These are phyloP conservation scores for Pycnonotus jocosus DNA, from an alignment of 2,113 vertebrate genomes.

Conservation along the genomic window DNA sequence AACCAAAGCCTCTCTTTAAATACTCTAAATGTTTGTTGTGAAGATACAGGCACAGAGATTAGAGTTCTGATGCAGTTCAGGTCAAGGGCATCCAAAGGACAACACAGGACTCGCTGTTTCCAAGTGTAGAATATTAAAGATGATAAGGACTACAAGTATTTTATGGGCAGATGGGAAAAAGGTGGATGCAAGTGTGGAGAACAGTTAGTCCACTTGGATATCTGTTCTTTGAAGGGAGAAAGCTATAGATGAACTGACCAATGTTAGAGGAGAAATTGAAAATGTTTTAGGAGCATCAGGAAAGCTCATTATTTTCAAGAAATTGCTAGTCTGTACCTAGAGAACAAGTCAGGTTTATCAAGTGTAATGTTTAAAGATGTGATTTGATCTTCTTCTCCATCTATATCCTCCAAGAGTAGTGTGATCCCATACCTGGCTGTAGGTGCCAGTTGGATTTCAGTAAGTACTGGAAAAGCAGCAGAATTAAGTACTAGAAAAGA, in stretches of 20 bases:
- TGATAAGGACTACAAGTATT: background rate
- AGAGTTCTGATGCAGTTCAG: background rate
- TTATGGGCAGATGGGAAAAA: background rate
- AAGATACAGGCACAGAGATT: background rate
- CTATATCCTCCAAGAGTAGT: background rate
- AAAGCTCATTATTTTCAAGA: background rate
- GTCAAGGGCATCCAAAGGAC: background rate
- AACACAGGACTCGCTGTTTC: background rate
- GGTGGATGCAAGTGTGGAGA: background rate
- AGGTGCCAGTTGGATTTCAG: background rate
- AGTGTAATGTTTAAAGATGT: background rate
- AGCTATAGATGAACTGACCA: background rate
- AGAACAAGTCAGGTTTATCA: background rate
- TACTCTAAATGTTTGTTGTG: background rate
- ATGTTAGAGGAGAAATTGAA: background rate
- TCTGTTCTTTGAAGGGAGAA: background rate
- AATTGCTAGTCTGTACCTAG: background rate
- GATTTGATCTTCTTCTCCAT: background rate
- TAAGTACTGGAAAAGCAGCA: background rate
- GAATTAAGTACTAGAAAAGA: background rate
- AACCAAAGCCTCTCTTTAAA: background rate
- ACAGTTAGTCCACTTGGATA: background rate
- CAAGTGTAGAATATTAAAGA: background rate
- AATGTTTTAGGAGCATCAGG: background rate
- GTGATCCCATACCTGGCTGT: background rate